A percentile compares a stretch with the other conserved stretches of the same genome.
Conservation (phyloP, 1,140 invertebrate species). For the Megalonaias nervosa region DNA sequence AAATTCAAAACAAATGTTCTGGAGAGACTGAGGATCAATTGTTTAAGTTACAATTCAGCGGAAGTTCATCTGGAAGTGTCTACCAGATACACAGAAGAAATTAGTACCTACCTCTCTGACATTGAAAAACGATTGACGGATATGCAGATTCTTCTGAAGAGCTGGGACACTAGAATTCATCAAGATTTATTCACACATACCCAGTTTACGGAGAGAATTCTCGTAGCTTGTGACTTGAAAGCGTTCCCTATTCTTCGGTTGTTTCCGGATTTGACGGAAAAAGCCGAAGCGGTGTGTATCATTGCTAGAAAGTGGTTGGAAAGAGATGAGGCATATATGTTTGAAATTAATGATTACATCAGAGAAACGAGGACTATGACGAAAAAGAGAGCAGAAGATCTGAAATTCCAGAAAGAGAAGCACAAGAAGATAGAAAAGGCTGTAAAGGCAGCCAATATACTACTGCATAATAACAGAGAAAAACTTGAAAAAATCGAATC, state of each 20-base stretch:
- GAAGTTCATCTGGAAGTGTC: conserved; percentile 60
- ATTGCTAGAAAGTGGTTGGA: conserved; percentile 63
- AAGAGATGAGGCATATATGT: conserved; percentile 64
- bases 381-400: conserved; percentile 51
- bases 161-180: conserved; percentile 54
- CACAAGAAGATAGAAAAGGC: conserved; percentile 61
- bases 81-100: conserved; percentile 57
- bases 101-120: conserved; percentile 51
- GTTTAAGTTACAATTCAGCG: conserved; percentile 54
- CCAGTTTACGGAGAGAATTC: conserved; percentile 54
- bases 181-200: conserved; percentile 59
- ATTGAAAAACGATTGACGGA: conserved; percentile 50
- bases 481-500: conserved; percentile 62
- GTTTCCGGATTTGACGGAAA: conserved; percentile 59
- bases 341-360: conserved; percentile 64
- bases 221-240: conserved; percentile 63
- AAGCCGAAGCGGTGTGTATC: conserved; percentile 51
- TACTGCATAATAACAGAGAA: conserved; percentile 62
- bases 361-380: conserved; percentile 56
- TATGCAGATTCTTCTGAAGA: conserved; percentile 54
- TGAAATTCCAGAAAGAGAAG: conserved; percentile 62
- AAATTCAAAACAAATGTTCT: conserved; percentile 61
- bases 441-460: conserved; percentile 54
- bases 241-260: conserved; percentile 65
- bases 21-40: conserved; percentile 58